Percentiles rank a stretch among this genome's conserved stretches.
These are phyloP conservation scores for Enteromius anoplus DNA, from an alignment of 2,797 vertebrate genomes.

Conservation along the genomic window DNA sequence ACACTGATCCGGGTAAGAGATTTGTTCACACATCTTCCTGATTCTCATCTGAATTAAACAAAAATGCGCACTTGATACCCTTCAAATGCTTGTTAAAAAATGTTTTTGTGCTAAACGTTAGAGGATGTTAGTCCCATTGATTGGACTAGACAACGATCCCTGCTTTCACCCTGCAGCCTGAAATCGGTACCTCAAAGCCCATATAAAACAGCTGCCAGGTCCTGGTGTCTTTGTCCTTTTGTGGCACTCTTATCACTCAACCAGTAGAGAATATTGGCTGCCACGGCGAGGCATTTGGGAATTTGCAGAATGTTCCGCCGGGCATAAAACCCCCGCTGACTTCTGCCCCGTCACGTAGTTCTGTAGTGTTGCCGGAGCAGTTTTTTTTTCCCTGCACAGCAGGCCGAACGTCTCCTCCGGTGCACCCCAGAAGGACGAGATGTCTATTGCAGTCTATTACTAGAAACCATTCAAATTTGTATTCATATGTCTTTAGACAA, in stretches of 20 bases:
- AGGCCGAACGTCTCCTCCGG: too few species aligned
- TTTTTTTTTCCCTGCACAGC: too few species aligned
- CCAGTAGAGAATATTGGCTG: conserved; percentile 15
- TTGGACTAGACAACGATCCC: conserved; percentile 63
- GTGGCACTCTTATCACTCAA: conserved; percentile 20
- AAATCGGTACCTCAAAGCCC: conserved; percentile 68
- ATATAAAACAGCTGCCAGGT: conserved; percentile 39
- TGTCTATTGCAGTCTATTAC: too few species aligned
- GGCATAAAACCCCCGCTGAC: too few species aligned
- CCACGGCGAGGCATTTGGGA: too few species aligned
- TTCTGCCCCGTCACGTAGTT: too few species aligned
- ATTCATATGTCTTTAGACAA: too few species aligned
- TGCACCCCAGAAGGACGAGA: too few species aligned
- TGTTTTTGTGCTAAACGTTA: neutral
- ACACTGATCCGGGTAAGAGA: conserved; percentile 95
- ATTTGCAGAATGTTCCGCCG: too few species aligned
- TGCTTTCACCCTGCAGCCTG: conserved; percentile 64
- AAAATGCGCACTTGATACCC: neutral
- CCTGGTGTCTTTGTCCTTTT: neutral
- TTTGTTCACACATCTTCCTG: neutral
- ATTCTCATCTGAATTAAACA: neutral
- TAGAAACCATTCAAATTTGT: too few species aligned
- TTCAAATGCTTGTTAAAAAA: neutral
- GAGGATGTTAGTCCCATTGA: conserved; percentile 24
- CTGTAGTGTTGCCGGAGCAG: too few species aligned